Conservation (phyloP, 1,140 invertebrate genomes). For the Drosophila leontia region DNA sequence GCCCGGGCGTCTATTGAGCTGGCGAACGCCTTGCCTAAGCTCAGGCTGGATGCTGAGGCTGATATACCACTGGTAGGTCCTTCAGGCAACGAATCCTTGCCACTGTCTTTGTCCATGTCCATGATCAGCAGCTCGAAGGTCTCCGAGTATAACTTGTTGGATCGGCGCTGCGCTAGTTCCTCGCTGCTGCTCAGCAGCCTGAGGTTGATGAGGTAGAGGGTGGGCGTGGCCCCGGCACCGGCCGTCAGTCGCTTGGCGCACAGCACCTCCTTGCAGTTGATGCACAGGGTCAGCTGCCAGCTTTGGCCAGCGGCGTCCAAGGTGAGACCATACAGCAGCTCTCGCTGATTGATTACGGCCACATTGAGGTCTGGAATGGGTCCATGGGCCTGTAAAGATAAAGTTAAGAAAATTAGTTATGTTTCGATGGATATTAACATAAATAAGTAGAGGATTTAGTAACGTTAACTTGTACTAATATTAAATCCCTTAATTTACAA, state of each 20-base stretch:
- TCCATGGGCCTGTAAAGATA: conserved; percentile 60
- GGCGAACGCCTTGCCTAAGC: conserved; percentile 37
- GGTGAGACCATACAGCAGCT: conserved; percentile 61
- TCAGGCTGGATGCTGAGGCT: conserved; percentile 44
- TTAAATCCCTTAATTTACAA: not conserved
- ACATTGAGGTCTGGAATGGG: conserved; percentile 71
- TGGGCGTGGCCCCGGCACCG: conserved; percentile 40
- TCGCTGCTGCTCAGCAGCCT: conserved; percentile 68
- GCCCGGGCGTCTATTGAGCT: conserved; percentile 31
- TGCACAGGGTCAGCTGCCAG: conserved; percentile 71
- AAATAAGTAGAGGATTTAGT: not conserved
- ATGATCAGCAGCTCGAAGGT: conserved; percentile 69
- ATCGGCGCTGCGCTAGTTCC: conserved; percentile 53
- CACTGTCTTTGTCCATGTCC: conserved; percentile 43
- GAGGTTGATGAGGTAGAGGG: conserved; percentile 67
- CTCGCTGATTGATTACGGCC: conserved; percentile 52
- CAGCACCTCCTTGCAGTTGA: conserved; percentile 72
- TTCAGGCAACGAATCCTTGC: conserved; percentile 4
- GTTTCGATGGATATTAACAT: not conserved
- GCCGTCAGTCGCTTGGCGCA: conserved; percentile 60
- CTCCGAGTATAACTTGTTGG: conserved; percentile 70
- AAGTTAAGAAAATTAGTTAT: not conserved
- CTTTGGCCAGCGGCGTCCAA: conserved; percentile 51
- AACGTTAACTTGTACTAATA: too few species aligned
- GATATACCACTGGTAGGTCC: conserved; percentile 20